phyloP scores from a whole-genome alignment of 2,888 invertebrate species.

The Invenusta paracnida region DNA sequence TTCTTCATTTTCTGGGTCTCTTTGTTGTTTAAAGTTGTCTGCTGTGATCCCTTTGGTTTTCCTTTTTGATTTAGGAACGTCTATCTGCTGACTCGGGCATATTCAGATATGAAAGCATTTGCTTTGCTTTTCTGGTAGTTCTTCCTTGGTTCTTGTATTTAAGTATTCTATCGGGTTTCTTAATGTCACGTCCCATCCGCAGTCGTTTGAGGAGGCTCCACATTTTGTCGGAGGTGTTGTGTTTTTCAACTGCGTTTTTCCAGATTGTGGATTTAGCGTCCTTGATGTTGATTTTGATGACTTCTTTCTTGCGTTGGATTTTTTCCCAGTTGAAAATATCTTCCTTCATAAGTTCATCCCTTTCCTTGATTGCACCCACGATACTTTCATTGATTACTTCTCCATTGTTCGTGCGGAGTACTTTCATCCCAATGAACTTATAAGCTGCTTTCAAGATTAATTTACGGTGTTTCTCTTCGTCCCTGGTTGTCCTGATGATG shows the following conservation, averaged over 20 bases:
- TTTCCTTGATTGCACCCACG: neutral
- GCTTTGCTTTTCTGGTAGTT: neutral
- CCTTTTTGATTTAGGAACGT: neutral
- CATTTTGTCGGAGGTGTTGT: neutral
- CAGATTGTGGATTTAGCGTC: neutral
- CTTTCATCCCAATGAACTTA: too few relatives aligned
- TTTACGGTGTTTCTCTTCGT: too few relatives aligned
- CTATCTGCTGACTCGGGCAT: neutral
- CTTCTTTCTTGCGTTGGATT: neutral
- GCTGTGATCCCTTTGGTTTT: neutral
- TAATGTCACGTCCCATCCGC: neutral
- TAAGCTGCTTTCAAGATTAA: too few relatives aligned
- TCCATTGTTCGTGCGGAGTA: too few relatives aligned
- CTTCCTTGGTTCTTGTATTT: neutral
- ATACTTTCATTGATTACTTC: too few relatives aligned
- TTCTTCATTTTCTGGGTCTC: neutral
- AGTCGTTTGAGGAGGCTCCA: neutral
- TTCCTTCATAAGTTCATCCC: neutral
- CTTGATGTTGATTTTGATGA: neutral
- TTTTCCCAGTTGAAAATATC: neutral
- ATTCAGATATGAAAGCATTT: neutral
- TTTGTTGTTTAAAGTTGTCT: too few relatives aligned
- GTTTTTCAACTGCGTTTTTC: neutral
- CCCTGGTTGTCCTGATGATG: too few relatives aligned
- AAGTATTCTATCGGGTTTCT: neutral